Percentiles rank a stretch among this genome's conserved stretches.
Evolutionary conservation across 2,888 invertebrate genomes (phyloP).

Genomic region (Drosophila yooni): DNA sequence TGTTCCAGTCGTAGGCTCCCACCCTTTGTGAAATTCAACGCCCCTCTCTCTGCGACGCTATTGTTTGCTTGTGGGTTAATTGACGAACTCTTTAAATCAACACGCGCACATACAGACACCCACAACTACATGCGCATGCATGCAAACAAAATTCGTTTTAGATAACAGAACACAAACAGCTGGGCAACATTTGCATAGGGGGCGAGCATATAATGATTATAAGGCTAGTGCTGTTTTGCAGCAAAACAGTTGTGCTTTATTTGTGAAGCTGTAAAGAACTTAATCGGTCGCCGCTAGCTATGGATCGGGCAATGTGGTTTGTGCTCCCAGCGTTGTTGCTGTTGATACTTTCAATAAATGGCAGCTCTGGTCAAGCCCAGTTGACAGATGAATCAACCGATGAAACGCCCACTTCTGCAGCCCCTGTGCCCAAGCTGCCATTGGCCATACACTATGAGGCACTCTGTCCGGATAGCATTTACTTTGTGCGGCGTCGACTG

Average conservation of each 20-base stretch:
- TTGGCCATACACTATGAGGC: constrained; percentile 84
- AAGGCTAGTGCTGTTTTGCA: neutral
- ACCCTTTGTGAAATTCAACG: neutral
- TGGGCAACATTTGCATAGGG: constrained; percentile 23
- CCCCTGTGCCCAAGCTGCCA: constrained; percentile 47
- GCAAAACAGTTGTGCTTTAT: constrained; percentile 59
- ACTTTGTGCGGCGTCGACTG: constrained; percentile 77
- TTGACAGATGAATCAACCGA: constrained; percentile 4
- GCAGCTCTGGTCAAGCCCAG: constrained; percentile 8
- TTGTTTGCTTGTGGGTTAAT: constrained; percentile 27
- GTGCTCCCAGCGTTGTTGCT: too few relatives aligned
- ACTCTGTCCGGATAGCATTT: constrained; percentile 82
- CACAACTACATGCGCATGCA: neutral
- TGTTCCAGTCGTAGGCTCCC: neutral
- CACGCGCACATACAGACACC: neutral
- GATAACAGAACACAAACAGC: constrained; percentile 30
- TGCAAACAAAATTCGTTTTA: constrained; percentile 11
- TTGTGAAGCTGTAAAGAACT: constrained; percentile 53
- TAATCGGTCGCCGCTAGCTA: constrained; percentile 21
- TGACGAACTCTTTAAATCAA: neutral
- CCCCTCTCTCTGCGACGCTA: neutral
- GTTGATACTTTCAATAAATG: constrained; percentile 12
- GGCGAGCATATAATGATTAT: constrained; percentile 1
- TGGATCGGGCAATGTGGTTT: constrained; percentile 36
- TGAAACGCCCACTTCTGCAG: neutral